phyloP scores from a whole-genome alignment of 2,113 vertebrate species.

The Plotosus lineatus region DNA sequence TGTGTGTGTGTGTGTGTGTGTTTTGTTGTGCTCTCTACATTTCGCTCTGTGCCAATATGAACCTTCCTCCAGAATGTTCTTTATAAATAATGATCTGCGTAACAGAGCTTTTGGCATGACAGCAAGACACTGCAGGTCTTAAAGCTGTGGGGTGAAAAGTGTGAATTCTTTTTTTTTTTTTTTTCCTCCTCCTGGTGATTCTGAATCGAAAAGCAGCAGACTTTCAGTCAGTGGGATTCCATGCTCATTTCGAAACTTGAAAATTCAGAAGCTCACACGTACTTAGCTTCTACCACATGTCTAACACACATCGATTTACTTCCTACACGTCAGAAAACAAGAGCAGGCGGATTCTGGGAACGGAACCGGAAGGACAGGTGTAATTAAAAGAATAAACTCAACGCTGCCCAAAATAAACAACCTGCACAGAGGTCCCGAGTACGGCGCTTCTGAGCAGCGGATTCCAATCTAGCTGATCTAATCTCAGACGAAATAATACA shows the following conservation, averaged over 20 bases:
- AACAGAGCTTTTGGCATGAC: conserved; percentile 32
- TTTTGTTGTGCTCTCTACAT: not conserved
- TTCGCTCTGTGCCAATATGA: not conserved
- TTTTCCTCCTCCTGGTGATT: not conserved
- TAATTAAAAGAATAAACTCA: conserved; percentile 12
- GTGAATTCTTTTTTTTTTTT: conserved; percentile 13
- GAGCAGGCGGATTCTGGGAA: not conserved
- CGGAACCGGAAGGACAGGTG: no score
- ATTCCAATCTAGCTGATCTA: not conserved
- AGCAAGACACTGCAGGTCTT: conserved; percentile 24
- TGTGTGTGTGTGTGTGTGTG: no score
- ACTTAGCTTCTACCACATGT: not conserved
- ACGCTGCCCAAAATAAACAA: not conserved
- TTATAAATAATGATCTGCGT: conserved; percentile 10
- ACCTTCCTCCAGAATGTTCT: not conserved
- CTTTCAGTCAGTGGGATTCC: conserved; percentile 26
- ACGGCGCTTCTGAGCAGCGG: not conserved
- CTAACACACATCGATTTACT: not conserved
- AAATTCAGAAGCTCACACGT: not conserved
- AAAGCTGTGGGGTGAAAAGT: conserved; percentile 7
- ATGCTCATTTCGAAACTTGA: conserved; percentile 1
- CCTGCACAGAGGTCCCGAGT: not conserved
- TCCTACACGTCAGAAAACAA: not conserved
- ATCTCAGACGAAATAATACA: no score
- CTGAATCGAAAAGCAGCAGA: conserved; percentile 18